Evolutionary conservation across 2,888 invertebrate species (phyloP), one percentile per base, ranked within the genome.

Genomic region (Xestia xanthographa): DNA sequence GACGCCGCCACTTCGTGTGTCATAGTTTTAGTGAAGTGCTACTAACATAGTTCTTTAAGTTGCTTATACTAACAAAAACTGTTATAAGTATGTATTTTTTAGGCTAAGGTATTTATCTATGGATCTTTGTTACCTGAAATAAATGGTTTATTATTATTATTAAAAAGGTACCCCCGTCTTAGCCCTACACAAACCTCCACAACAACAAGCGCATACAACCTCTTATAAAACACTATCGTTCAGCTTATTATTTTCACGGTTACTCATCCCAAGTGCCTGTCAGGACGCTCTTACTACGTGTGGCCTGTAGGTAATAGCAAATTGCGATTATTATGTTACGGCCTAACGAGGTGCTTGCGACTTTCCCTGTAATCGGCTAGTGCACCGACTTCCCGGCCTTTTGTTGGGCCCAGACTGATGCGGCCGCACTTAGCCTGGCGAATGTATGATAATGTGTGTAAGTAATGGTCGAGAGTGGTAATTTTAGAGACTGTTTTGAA

Each of bases 301-400:
- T 90, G 89, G 90, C 91, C 91, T 88, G 88, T 90, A 88, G 90
- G 89, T 89, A 88, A 90, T 85, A 87, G 89, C 87, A 92, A 88
- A 92, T 93, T 92, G 92, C 91, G 91, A 92, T 93, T 91, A 93
- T 92, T 92, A 93, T 88, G 91, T 92, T 90, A 89, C 84, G 82
- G 78, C 82, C 85, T 91, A 93, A 93, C 92, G 91, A 92, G 92
- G 92, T 93, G 92, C 91, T 91, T 87, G 91, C 77, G 86, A 90
- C 90, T 90, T 89, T 89, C 91, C 89, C 91, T 91, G 83, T 92
- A 92, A 93, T 92, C 86, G 83, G 17, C 67, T 68, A 66, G 63
- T 41, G 34, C 69, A 73, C 80, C 85, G 83, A 83, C 84, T 72
- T 72, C 76, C 77, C 79, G 71, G 45, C 71, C 80, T 77, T 77